phyloP scores from a whole-genome alignment of 2,113 vertebrate genomes.

The Propithecus coquereli region DNA sequence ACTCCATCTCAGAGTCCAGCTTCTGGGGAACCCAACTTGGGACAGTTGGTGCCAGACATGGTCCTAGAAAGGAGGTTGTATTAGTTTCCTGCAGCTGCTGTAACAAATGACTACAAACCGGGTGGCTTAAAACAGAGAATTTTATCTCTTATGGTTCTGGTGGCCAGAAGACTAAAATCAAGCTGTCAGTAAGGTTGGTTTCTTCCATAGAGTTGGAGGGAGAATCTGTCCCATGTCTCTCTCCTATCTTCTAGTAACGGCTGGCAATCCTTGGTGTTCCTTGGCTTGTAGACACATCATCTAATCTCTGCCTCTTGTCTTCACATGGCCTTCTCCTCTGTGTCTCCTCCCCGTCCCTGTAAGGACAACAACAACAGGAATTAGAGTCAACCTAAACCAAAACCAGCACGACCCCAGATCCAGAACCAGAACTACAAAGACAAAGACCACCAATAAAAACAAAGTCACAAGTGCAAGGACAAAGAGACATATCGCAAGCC shows the following conservation, averaged over 20 bases:
- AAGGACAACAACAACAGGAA: not conserved
- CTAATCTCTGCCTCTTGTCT: not conserved
- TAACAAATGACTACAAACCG: not conserved
- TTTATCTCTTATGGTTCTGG: not conserved
- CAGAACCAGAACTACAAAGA: not conserved
- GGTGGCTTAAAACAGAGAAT: not conserved
- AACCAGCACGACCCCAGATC: no score
- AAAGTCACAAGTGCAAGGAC: no score
- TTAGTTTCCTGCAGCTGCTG: not conserved
- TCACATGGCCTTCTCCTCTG: not conserved
- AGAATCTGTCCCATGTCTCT: not conserved
- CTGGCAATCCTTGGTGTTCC: not conserved
- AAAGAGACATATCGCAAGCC: no score
- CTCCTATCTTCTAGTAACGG: not conserved
- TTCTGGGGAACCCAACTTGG: not conserved
- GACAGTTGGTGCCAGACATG: not conserved
- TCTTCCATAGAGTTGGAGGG: not conserved
- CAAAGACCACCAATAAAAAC: no score
- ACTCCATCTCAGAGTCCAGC: not conserved
- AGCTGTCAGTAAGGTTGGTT: not conserved
- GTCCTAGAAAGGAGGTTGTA: not conserved
- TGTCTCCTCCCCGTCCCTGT: not conserved
- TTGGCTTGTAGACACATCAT: not conserved
- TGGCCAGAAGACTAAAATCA: not conserved
- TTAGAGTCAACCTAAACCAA: not conserved